phyloP scores from a whole-genome alignment of 2,113 vertebrate species.

The Deroptyus accipitrinus region DNA sequence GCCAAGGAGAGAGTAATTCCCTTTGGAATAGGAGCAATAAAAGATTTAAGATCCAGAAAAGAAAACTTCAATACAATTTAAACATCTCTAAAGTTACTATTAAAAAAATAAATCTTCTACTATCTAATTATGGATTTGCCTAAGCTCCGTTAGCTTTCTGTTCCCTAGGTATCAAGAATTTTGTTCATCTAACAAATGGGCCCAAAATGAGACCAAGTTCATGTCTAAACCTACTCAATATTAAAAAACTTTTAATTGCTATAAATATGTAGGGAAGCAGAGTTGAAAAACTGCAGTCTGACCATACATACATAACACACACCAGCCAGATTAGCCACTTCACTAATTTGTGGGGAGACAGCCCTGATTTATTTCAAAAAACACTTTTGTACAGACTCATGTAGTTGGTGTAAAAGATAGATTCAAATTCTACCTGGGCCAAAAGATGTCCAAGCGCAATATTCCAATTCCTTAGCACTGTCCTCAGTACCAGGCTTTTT shows the following conservation, averaged over 20 bases:
- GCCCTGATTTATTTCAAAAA: background rate
- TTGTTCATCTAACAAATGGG: background rate
- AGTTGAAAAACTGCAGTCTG: background rate
- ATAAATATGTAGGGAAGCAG: background rate
- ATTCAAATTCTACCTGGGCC: background rate
- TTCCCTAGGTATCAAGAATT: background rate
- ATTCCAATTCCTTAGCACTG: background rate
- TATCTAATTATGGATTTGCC: background rate
- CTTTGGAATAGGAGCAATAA: background rate
- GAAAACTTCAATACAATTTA: background rate
- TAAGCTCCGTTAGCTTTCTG: background rate
- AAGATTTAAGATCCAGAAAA: background rate
- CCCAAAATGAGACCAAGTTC: background rate
- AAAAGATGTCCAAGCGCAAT: background rate
- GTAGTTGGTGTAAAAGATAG: background rate
- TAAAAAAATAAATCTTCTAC: background rate
- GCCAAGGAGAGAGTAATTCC: background rate
- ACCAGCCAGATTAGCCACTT: background rate
- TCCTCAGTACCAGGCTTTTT: background rate
- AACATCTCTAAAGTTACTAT: background rate
- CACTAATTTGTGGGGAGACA: background rate
- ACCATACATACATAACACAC: fast-evolving
- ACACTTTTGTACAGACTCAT: background rate
- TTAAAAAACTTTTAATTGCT: background rate
- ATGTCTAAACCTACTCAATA: background rate